Percentiles rank a stretch among this genome's conserved stretches.
Evolutionary conservation across 2,113 vertebrate genomes (phyloP).

Genomic region (Deroptyus accipitrinus): DNA sequence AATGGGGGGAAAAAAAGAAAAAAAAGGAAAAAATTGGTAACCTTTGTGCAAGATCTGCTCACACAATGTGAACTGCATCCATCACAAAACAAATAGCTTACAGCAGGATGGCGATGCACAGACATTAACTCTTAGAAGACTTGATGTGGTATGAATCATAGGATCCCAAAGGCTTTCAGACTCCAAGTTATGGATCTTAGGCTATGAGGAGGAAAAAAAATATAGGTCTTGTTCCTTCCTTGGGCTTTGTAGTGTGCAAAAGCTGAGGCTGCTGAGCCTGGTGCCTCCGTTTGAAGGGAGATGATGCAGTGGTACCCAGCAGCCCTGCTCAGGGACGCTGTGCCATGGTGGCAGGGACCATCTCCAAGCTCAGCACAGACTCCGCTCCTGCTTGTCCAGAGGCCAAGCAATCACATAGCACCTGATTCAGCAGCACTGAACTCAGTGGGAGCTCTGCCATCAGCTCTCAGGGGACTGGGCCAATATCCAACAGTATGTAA

Average conservation of each 20-base stretch:
- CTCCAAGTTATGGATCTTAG: not conserved
- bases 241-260: not conserved
- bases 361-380: not conserved
- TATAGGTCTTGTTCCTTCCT: not conserved
- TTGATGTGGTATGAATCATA: not conserved
- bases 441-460: not conserved
- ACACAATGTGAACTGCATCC: not conserved
- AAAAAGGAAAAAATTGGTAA: not conserved
- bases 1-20: rapidly evolving
- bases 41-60: not conserved
- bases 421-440: not conserved
- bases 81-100: not conserved
- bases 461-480: not conserved
- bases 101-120: not conserved
- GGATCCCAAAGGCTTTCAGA: not conserved
- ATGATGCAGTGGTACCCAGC: not conserved
- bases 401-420: not conserved
- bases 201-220: not conserved
- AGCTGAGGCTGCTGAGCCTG: not conserved
- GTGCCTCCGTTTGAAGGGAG: not conserved
- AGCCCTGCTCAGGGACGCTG: not conserved
- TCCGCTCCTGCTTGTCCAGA: not conserved
- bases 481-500: not conserved
- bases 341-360: not conserved
- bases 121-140: not conserved